Evolutionary conservation across 2,888 invertebrate genomes (phyloP).

Genomic region (Euspilapteryx auroguttella): DNA sequence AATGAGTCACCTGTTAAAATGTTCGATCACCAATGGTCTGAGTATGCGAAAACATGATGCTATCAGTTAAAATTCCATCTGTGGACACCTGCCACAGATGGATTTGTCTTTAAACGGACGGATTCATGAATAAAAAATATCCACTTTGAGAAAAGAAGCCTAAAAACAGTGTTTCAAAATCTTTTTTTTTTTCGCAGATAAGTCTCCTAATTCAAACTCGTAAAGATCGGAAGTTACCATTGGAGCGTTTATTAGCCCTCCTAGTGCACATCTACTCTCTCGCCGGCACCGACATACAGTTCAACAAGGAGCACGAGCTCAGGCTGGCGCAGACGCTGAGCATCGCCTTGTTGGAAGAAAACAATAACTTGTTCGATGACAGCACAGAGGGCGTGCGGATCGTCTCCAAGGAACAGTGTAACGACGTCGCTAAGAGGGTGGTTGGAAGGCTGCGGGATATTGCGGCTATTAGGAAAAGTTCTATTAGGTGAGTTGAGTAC

Average conservation of each 20-base stretch:
- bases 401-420: constrained; percentile 27
- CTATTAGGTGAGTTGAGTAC: constrained; percentile 40
- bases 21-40: too few species aligned
- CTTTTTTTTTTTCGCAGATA: too few species aligned
- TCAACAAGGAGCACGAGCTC: constrained; percentile 52
- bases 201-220: constrained; percentile 59
- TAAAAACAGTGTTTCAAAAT: too few species aligned
- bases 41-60: too few species aligned
- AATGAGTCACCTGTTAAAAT: too few species aligned
- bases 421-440: constrained; percentile 19
- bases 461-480: constrained; percentile 30
- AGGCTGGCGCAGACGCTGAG: constrained; percentile 44
- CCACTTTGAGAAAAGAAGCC: too few species aligned
- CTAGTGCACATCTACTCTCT: constrained; percentile 65
- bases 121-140: too few species aligned
- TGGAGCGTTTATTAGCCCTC: constrained; percentile 62
- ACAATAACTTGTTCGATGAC: constrained; percentile 19
- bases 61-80: too few species aligned
- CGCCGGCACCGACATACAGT: constrained; percentile 58
- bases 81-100: too few species aligned
- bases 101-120: too few species aligned
- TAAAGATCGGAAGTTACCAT: constrained; percentile 44
- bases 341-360: constrained; percentile 62
- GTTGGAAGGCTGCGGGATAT: constrained; percentile 32
- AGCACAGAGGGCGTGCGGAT: constrained; percentile 13